Percentiles rank a stretch among this genome's conserved stretches.
These are phyloP conservation scores for Mimumesa dahlbomi DNA, from an alignment of 2,888 invertebrate species.

Conservation along the genomic window DNA sequence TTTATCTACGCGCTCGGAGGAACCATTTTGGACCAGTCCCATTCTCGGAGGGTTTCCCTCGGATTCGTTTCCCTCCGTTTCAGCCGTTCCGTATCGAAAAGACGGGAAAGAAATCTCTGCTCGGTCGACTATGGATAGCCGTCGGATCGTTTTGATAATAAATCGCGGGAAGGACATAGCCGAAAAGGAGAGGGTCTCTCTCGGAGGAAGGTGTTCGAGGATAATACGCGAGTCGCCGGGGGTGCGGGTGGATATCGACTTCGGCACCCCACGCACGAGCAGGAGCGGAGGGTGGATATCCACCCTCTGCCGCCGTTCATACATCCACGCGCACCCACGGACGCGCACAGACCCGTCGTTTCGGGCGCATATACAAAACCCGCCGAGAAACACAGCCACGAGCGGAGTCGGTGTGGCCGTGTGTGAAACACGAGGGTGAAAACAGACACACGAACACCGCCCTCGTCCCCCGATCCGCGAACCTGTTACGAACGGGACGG, in stretches of 20 bases:
- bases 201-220: constrained; percentile 51
- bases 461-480: too few relatives aligned
- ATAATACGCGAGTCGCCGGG: constrained; percentile 49
- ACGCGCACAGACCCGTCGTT: constrained; percentile 46
- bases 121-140: background rate
- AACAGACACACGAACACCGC: constrained; percentile 45
- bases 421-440: constrained; percentile 11
- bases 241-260: constrained; percentile 62
- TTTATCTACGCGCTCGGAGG: constrained; percentile 15
- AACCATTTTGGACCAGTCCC: constrained; percentile 43
- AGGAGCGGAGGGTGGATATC: constrained; percentile 44
- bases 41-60: background rate
- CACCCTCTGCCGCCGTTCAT: constrained; percentile 48
- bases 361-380: constrained; percentile 34
- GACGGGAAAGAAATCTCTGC: background rate
- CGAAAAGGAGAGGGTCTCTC: constrained; percentile 23
- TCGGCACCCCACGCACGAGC: constrained; percentile 61
- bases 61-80: too few relatives aligned
- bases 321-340: constrained; percentile 25
- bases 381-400: constrained; percentile 11
- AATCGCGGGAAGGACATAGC: constrained; percentile 25
- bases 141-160: too few relatives aligned
- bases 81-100: constrained; percentile 2
- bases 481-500: constrained; percentile 39
- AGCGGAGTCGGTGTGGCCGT: constrained; percentile 20